Evolutionary conservation across 2,113 vertebrate genomes (phyloP).

Genomic region (Azemiops feae): DNA sequence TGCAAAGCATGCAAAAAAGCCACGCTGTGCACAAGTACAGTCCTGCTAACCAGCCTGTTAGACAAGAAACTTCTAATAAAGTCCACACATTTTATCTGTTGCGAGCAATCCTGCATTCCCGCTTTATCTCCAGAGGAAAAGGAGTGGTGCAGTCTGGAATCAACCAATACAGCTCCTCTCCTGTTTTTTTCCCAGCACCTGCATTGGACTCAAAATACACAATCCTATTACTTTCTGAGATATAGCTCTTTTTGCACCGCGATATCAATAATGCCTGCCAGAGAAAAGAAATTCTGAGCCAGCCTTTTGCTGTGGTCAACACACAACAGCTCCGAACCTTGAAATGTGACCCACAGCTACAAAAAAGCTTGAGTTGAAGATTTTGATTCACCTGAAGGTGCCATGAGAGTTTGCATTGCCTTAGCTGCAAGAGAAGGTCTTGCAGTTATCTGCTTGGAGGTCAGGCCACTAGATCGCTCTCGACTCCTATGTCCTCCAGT

Average conservation of each 20-base stretch:
- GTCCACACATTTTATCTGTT: background rate
- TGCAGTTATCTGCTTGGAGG: background rate
- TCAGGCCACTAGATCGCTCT: background rate
- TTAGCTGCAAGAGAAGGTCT: background rate
- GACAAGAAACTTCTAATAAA: background rate
- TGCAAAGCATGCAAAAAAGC: background rate
- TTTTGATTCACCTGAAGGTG: background rate
- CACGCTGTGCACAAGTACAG: background rate
- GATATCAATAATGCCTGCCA: background rate
- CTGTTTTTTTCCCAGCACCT: background rate
- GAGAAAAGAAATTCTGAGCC: background rate
- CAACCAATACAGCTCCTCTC: background rate
- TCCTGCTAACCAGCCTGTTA: background rate
- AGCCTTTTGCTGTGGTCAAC: background rate
- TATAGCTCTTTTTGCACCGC: background rate
- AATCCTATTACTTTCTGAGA: background rate
- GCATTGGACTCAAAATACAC: background rate
- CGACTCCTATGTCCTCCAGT: background rate
- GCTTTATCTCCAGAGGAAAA: background rate
- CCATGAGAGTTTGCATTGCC: background rate
- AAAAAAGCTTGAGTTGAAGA: background rate
- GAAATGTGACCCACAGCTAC: background rate
- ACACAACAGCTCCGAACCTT: background rate
- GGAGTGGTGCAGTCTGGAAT: background rate
- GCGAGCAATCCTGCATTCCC: conserved; percentile 5